A percentile compares a stretch with the other conserved stretches of the same genome.
phyloP scores from a whole-genome alignment of 2,797 vertebrate genomes.

The Taeniopygia guttata region DNA sequence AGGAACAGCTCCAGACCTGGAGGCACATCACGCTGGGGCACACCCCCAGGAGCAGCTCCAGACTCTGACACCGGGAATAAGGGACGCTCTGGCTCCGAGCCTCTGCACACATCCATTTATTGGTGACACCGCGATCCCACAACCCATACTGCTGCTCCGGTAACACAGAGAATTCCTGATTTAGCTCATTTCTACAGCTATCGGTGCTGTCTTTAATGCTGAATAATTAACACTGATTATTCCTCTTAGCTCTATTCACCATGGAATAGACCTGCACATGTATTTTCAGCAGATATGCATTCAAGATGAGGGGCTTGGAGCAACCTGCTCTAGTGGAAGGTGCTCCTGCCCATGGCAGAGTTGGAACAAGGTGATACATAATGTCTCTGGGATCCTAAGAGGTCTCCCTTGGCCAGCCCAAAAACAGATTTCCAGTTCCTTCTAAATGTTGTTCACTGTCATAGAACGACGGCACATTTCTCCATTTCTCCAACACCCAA shows the following conservation, averaged over 20 bases:
- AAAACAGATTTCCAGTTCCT: not conserved
- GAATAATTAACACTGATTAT: not conserved
- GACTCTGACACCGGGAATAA: not conserved
- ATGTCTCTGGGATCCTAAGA: no score
- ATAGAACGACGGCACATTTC: fast-evolving
- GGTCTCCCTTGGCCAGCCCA: not conserved
- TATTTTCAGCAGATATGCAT: not conserved
- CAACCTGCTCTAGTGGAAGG: not conserved
- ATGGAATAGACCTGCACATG: fast-evolving
- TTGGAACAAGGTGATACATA: not conserved
- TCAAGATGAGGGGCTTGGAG: not conserved
- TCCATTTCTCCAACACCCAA: not conserved
- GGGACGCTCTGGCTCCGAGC: not conserved
- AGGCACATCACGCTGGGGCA: not conserved
- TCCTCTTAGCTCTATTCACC: not conserved
- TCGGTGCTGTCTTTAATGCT: not conserved
- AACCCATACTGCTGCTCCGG: not conserved
- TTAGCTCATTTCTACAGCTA: not conserved
- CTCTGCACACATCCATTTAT: fast-evolving
- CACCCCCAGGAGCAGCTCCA: not conserved
- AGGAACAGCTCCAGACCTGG: not conserved
- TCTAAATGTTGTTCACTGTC: fast-evolving
- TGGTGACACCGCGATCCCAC: not conserved
- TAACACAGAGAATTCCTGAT: not conserved
- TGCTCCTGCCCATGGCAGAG: fast-evolving